Evolutionary conservation across 2,797 vertebrate genomes (phyloP).

Genomic region (Cossypha niveicapilla): DNA sequence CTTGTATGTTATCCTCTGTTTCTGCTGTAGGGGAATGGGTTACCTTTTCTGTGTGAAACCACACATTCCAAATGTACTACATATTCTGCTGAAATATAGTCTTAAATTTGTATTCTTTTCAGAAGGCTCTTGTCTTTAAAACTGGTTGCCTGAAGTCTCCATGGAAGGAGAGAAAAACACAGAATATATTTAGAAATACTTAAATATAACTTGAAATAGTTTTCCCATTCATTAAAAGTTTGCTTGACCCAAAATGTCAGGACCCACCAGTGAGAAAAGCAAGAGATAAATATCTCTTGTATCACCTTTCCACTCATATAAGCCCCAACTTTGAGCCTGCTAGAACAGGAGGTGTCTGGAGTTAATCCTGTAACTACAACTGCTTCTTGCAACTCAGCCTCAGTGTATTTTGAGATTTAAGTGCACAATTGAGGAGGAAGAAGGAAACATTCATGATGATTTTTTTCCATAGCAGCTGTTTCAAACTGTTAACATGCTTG

Average conservation of each 20-base stretch:
- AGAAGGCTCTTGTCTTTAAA: background rate
- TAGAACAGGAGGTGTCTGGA: slow-evolving; percentile 42
- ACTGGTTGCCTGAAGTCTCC: background rate
- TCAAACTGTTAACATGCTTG: slow-evolving; percentile 12
- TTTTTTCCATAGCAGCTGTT: slow-evolving; percentile 55
- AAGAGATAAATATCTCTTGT: slow-evolving; percentile 33
- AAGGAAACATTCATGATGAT: slow-evolving; percentile 8
- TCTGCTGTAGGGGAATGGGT: rapidly evolving
- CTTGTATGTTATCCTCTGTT: background rate
- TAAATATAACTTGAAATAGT: slow-evolving; percentile 26
- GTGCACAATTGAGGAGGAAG: slow-evolving; percentile 29
- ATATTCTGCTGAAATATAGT: background rate
- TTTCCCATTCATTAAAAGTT: slow-evolving; percentile 37
- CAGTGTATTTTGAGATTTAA: slow-evolving; percentile 44
- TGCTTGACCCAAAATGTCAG: slow-evolving; percentile 45
- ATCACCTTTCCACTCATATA: slow-evolving; percentile 41
- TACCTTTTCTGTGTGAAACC: background rate
- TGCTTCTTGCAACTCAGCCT: slow-evolving; percentile 15
- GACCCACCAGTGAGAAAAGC: slow-evolving; percentile 16
- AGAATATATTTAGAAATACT: background rate
- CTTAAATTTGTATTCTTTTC: background rate
- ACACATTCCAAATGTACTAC: background rate
- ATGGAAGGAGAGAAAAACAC: background rate
- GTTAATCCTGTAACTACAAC: slow-evolving; percentile 55
- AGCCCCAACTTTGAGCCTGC: background rate